These are phyloP conservation scores for Asbolus verrucosus DNA, from an alignment of 1,140 invertebrate genomes.

Conservation along the genomic window DNA sequence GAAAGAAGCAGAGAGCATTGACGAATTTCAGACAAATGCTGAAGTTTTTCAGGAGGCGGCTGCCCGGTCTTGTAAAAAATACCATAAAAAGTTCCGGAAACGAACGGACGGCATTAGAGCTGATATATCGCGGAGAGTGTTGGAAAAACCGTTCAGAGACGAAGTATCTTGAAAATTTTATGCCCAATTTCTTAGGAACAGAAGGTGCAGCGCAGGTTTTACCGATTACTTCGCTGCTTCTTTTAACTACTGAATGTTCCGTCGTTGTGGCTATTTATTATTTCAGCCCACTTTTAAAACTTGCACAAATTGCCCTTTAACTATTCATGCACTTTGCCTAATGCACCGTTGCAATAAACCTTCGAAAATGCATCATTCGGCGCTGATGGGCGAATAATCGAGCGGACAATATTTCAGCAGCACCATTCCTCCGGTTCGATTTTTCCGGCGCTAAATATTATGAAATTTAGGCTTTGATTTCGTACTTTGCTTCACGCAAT, in stretches of 20 bases:
- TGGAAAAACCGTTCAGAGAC: constrained; percentile 45
- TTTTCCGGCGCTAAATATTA: not conserved
- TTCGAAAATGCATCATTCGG: not conserved
- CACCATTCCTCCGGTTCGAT: not conserved
- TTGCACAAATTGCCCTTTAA: constrained; percentile 40
- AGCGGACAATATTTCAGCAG: no score
- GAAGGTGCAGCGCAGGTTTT: constrained; percentile 46
- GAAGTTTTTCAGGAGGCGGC: constrained; percentile 50
- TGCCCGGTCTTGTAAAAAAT: constrained; percentile 39
- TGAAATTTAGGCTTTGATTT: constrained; percentile 3
- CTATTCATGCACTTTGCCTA: constrained; percentile 33
- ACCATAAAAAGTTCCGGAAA: constrained; percentile 48
- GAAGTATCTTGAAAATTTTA: constrained; percentile 55
- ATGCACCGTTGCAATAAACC: not conserved
- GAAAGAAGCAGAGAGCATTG: constrained; percentile 47
- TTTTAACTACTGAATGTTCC: constrained; percentile 48
- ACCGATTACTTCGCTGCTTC: constrained; percentile 30
- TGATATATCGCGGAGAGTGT: constrained; percentile 48
- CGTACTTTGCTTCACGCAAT: constrained; percentile 7
- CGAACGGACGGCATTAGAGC: constrained; percentile 50
- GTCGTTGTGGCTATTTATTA: constrained; percentile 50
- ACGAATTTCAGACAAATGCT: constrained; percentile 53
- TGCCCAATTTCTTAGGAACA: constrained; percentile 57
- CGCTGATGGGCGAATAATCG: not conserved
- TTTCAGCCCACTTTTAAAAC: constrained; percentile 44